Conservation (phyloP, 64 coral and sea anemone species). For the Porites lutea region DNA sequence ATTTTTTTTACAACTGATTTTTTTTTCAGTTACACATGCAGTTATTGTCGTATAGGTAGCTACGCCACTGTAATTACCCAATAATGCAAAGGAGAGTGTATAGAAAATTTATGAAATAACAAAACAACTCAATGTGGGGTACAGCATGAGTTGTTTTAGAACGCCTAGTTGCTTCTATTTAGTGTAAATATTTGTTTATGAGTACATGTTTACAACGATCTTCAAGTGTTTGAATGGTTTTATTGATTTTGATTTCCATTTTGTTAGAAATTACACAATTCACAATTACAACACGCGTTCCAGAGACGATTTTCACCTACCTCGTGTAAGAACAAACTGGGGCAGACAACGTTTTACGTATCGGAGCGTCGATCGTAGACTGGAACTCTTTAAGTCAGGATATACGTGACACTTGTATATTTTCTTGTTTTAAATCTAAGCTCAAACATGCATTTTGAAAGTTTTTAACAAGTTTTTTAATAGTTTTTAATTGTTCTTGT, state of each 20-base stretch:
- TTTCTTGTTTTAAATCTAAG: not conserved
- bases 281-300: not conserved
- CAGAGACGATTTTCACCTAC: not conserved
- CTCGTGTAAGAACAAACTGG: not conserved
- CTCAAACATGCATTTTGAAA: not conserved
- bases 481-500: no score
- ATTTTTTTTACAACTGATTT: no score
- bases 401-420: not conserved
- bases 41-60: no score
- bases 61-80: no score
- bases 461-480: not conserved
- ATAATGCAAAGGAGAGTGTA: no score
- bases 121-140: no score
- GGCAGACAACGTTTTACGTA: not conserved
- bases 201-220: not conserved
- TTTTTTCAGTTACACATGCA: no score
- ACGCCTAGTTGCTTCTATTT: no score
- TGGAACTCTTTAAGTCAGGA: not conserved
- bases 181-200: no score
- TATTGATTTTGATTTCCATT: not conserved
- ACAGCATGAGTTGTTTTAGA: no score
- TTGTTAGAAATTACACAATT: no score
- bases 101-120: no score
- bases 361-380: not conserved
- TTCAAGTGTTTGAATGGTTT: constrained; percentile 6